Percentiles rank a stretch among this genome's conserved stretches.
Conservation (phyloP, 2,113 vertebrate species). For the Reinhardtius hippoglossoides region DNA sequence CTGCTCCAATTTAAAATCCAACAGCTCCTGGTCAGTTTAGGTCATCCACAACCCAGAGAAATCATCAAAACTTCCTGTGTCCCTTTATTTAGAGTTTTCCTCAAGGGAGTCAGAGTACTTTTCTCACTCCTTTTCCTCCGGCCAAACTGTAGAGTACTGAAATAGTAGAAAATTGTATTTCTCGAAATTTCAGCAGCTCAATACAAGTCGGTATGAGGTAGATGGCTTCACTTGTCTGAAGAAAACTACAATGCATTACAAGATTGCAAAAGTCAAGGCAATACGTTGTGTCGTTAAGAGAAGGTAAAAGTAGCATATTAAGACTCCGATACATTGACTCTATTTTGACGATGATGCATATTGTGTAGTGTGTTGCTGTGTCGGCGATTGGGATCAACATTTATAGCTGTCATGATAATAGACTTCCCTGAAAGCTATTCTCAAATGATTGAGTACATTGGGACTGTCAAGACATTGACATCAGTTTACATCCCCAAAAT, state of each 20-base stretch:
- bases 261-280: background rate
- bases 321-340: no score
- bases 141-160: slow-evolving; percentile 1
- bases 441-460: background rate
- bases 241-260: no score
- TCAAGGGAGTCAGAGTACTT: background rate
- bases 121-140: background rate
- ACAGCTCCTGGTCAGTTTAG: slow-evolving; percentile 5
- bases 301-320: no score
- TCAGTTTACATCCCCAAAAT: background rate
- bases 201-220: no score
- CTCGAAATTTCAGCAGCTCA: background rate
- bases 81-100: background rate
- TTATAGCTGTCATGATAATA: background rate
- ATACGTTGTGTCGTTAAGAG: background rate
- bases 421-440: background rate
- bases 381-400: background rate
- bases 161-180: no score
- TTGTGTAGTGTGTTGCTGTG: background rate
- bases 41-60: slow-evolving; percentile 5
- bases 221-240: no score
- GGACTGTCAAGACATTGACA: background rate
- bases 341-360: background rate
- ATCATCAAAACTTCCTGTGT: background rate
- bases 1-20: slow-evolving; percentile 22